Evolutionary conservation across 2,113 vertebrate genomes (phyloP).

Genomic region (Gavia stellata): DNA sequence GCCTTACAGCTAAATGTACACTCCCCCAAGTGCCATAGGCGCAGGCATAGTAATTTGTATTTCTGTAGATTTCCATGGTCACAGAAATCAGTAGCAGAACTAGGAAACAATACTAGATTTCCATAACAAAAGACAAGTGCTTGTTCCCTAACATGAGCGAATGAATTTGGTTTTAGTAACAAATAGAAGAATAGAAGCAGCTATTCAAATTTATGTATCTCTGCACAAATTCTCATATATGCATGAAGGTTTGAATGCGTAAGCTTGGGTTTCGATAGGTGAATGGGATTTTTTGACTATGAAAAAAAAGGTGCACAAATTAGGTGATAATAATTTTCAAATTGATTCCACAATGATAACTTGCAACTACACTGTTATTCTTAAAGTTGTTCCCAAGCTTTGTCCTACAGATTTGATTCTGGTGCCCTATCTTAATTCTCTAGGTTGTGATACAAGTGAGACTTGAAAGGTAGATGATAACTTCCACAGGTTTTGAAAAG

Average conservation of each 20-base stretch:
- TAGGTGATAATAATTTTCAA: neutral
- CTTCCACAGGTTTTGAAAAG: neutral
- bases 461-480: neutral
- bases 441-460: neutral
- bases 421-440: neutral
- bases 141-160: neutral
- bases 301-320: neutral
- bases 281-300: neutral
- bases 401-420: neutral
- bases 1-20: neutral
- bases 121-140: conserved; percentile 15
- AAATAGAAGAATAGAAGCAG: neutral
- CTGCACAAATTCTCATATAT: neutral
- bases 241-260: neutral
- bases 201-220: neutral
- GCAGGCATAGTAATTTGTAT: neutral
- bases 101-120: conserved; percentile 39
- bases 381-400: neutral
- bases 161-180: neutral
- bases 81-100: conserved; percentile 1
- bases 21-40: neutral
- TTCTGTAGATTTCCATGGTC: conserved; percentile 24
- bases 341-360: neutral
- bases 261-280: neutral
- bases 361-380: neutral